These are phyloP conservation scores for Venusia cambrica DNA, from an alignment of 2,888 invertebrate species.

Conservation along the genomic window DNA sequence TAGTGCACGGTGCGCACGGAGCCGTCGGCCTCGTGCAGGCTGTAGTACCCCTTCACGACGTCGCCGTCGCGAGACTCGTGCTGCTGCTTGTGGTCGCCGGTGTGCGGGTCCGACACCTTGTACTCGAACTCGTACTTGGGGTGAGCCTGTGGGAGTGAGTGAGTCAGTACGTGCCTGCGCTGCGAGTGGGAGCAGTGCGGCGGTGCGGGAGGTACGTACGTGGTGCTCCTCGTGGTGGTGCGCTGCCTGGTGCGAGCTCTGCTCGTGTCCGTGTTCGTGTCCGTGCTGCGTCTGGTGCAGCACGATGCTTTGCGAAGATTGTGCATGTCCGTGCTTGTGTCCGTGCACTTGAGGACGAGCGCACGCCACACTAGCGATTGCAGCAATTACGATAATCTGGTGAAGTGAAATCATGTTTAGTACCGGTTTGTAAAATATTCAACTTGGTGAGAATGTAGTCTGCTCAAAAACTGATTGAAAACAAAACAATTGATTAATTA, in stretches of 20 bases:
- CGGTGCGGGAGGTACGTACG: constrained; percentile 13
- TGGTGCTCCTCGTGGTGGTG: constrained; percentile 16
- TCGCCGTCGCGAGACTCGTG: constrained; percentile 75
- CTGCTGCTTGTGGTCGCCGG: constrained; percentile 74
- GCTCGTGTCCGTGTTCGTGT: no score
- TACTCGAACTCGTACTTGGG: constrained; percentile 9
- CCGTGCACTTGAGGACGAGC: constrained; percentile 20
- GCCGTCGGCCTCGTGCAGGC: constrained; percentile 45
- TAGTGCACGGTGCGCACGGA: constrained; percentile 57
- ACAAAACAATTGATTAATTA: no score
- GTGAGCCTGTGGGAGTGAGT: constrained; percentile 3
- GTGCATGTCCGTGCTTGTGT: constrained; percentile 28
- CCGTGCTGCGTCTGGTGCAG: constrained; percentile 34
- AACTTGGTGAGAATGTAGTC: not conserved
- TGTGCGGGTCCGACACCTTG: constrained; percentile 65
- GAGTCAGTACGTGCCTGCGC: constrained; percentile 4
- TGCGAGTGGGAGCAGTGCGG: not conserved
- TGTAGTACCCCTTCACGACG: constrained; percentile 67
- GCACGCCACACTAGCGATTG: constrained; percentile 2
- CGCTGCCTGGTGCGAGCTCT: no score
- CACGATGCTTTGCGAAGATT: constrained; percentile 44
- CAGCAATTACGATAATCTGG: constrained; percentile 13
- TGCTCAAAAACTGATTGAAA: no score
- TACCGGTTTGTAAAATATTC: not conserved
- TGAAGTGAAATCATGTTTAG: not conserved